A percentile compares a stretch with the other conserved stretches of the same genome.
These are phyloP conservation scores for Drosophila algonquin DNA, from an alignment of 2,888 invertebrate genomes.

Conservation along the genomic window DNA sequence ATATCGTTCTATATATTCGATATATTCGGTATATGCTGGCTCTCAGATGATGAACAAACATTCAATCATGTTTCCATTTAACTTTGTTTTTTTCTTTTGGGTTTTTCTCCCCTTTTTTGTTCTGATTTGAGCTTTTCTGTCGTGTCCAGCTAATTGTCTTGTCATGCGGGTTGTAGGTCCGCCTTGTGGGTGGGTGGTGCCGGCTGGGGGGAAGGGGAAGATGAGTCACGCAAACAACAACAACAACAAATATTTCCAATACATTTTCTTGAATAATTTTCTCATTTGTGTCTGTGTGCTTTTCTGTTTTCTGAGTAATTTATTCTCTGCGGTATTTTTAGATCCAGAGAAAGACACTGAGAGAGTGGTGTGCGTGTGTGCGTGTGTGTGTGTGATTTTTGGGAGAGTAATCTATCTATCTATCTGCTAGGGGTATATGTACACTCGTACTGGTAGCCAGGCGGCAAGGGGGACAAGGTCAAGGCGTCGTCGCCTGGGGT, in stretches of 20 bases:
- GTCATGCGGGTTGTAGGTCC: constrained; percentile 35
- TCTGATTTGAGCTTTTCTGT: constrained; percentile 7
- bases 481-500: constrained; percentile 55
- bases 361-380: neutral
- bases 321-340: constrained; percentile 40
- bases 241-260: neutral
- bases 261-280: constrained; percentile 1
- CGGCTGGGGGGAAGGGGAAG: neutral
- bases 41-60: neutral
- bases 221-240: neutral
- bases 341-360: constrained; percentile 19
- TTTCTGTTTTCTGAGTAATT: constrained; percentile 29
- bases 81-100: neutral
- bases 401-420: neutral
- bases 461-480: constrained; percentile 68
- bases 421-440: neutral
- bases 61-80: constrained; percentile 28
- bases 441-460: neutral
- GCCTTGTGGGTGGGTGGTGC: neutral
- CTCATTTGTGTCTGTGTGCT: constrained; percentile 16
- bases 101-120: neutral
- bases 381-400: constrained; percentile 12
- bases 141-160: constrained; percentile 49
- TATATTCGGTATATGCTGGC: constrained; percentile 24
- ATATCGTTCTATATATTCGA: neutral